Base-by-base conservation (phyloP, 2,888 invertebrate species). In the Achlya flavicornis region DNA sequence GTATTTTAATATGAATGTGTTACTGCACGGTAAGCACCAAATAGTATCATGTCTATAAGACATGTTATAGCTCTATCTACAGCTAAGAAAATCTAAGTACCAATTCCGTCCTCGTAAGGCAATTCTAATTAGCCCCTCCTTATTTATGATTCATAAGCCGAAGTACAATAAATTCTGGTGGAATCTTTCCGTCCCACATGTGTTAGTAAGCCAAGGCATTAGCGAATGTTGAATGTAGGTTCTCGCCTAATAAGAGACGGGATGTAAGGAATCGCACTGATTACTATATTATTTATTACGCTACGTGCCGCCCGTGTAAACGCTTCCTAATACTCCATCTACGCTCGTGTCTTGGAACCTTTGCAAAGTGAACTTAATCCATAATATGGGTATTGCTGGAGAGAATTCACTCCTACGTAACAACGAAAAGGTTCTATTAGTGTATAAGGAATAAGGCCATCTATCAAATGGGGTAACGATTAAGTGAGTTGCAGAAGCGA, bases 91-190 rank as follows among this genome's bases (percentile, higher is more conserved):
- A 82, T 84, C 83, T 80, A 78, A 79, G 76, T 77, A 80, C 71
- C 78, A 79, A 81, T 79, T 78, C 68, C 62, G 70, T 76, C 74
- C 74, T 69, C 81, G 78, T 82, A 86, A 81, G 78, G 83, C 90
- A 90, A 87, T 87, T 90, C 91, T 93, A 93, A 93, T 93, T 93
- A 93, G 92, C 85, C 86, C 81, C 80, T 80, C 85, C 88, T 92
- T 92, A 93, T 93, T 93, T 93, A 93, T 92, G 93, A 92, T 93
- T 92, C 92, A 90, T 93, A 93, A 93, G 93, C 93, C 88, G 88
- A 87, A 90, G 87, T 84, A 92, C 93, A 92, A 93, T 93, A 93
- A 93, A 93, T 93, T 92, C 88, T 85, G 74, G 75, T 76, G 74
- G 88, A 92, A 92, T 92, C 92, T 92, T 92, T 90, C 88, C 91